Evolutionary conservation across 2,888 invertebrate species (phyloP).

Genomic region (Tetanocera ferruginea): DNA sequence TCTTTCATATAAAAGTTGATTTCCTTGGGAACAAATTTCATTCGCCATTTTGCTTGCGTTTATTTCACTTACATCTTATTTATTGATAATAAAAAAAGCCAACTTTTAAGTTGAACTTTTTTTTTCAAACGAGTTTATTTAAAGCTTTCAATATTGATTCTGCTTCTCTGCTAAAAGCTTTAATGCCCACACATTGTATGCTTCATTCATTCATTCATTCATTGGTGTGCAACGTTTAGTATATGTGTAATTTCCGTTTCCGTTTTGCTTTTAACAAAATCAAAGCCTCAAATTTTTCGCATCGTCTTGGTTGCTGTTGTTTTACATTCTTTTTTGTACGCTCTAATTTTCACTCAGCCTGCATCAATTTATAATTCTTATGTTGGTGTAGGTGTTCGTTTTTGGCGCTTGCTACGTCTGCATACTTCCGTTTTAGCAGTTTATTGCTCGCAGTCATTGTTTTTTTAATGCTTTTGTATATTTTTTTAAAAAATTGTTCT

Average conservation of each 20-base stretch:
- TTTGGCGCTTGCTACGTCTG: not conserved
- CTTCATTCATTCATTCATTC: no score
- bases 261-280: not conserved
- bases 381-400: not conserved
- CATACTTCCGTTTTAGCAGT: not conserved
- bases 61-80: not conserved
- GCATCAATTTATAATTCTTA: not conserved
- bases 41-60: not conserved
- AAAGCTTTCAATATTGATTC: no score
- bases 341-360: not conserved
- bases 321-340: not conserved
- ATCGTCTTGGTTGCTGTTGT: not conserved
- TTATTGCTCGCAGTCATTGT: not conserved
- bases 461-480: not conserved
- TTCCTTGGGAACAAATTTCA: not conserved
- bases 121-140: not conserved
- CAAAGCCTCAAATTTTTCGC: not conserved
- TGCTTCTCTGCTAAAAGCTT: no score
- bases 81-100: not conserved
- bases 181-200: no score
- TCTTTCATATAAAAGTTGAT: not conserved
- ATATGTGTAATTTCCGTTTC: not conserved
- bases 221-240: not conserved
- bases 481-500: not conserved
- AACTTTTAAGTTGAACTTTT: not conserved